phyloP scores from a whole-genome alignment of 2,888 invertebrate species.

The Sarcophaga carnaria region DNA sequence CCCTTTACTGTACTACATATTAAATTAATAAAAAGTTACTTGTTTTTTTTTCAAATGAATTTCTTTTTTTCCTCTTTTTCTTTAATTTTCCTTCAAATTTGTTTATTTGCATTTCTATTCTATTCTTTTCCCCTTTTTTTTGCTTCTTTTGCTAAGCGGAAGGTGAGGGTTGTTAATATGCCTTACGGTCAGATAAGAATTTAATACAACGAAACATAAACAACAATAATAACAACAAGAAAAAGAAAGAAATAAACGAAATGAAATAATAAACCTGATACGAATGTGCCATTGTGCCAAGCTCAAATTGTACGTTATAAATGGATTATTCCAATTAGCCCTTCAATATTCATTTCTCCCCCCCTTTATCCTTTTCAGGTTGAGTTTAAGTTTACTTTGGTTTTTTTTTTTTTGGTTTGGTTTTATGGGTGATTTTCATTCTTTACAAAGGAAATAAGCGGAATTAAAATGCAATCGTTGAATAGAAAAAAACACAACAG shows the following conservation, averaged over 20 bases:
- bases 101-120: no score
- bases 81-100: no score
- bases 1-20: no score
- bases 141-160: not conserved
- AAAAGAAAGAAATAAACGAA: constrained; percentile 5
- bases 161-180: constrained; percentile 52
- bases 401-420: no score
- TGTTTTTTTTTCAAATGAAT: no score
- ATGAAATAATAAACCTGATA: constrained; percentile 20
- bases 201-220: constrained; percentile 18
- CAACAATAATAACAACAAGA: not conserved
- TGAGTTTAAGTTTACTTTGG: not conserved
- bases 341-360: constrained; percentile 61
- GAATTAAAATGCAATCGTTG: constrained; percentile 49
- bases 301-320: constrained; percentile 78
- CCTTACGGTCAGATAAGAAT: constrained; percentile 57
- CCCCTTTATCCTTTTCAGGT: not conserved
- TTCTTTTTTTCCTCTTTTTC: no score
- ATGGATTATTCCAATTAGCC: constrained; percentile 82
- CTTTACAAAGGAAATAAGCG: constrained; percentile 39
- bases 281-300: constrained; percentile 69
- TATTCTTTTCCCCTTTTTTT: not conserved
- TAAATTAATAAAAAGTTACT: no score
- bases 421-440: constrained; percentile 14
- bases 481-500: constrained; percentile 34